These are phyloP conservation scores for mouse (Mus musculus) DNA, from an alignment of 2,113 vertebrate species.

Conservation along the genomic window DNA sequence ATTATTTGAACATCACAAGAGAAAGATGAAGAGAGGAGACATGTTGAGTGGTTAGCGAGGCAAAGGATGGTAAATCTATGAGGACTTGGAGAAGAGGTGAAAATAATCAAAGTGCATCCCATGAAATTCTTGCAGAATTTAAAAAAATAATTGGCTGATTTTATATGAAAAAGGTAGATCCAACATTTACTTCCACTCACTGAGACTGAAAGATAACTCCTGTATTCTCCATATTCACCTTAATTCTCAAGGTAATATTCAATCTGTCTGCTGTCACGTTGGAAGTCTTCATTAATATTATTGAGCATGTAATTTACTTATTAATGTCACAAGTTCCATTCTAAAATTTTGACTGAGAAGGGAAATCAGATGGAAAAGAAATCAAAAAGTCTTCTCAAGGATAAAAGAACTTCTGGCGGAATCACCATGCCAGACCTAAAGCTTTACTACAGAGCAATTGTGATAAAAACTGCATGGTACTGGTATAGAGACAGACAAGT, in stretches of 20 bases:
- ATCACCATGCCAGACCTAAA: too few species aligned
- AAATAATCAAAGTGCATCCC: background rate
- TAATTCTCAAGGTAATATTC: background rate
- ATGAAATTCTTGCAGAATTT: background rate
- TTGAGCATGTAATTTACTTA: background rate
- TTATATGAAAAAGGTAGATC: background rate
- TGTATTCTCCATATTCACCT: background rate
- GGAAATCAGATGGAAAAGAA: background rate
- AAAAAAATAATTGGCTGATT: background rate
- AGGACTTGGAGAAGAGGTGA: background rate
- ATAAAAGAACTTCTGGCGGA: too few species aligned
- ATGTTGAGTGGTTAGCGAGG: background rate
- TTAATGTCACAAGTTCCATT: background rate
- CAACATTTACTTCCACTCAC: background rate
- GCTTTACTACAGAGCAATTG: too few species aligned
- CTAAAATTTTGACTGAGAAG: background rate
- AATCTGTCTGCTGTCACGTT: background rate
- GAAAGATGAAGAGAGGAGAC: too few species aligned
- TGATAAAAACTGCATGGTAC: too few species aligned
- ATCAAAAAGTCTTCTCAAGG: too few species aligned
- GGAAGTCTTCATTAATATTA: slow-evolving; percentile 16
- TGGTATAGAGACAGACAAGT: too few species aligned
- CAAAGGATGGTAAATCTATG: too few species aligned
- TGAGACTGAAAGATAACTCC: background rate
- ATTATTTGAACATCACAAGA: background rate